Conservation (phyloP, 2,113 vertebrate genomes). For the Brienomyrus brachyistius region DNA sequence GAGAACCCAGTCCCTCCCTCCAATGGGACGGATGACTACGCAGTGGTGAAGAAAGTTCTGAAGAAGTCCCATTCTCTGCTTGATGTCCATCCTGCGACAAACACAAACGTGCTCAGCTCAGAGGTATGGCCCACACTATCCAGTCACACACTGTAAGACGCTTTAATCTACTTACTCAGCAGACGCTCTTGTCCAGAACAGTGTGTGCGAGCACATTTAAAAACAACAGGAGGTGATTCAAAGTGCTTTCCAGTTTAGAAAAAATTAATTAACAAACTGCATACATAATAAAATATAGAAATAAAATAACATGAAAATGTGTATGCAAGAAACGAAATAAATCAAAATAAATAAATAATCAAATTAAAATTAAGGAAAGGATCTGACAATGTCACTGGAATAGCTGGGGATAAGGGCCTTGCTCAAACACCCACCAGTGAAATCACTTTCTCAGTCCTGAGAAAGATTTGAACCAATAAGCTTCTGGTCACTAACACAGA, state of each 20-base stretch:
- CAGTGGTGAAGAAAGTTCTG: conserved; percentile 38
- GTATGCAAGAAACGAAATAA: too few species aligned
- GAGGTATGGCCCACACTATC: conserved; percentile 19
- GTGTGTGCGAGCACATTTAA: too few species aligned
- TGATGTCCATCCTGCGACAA: conserved; percentile 9
- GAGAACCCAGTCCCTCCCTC: neutral
- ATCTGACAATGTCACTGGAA: neutral
- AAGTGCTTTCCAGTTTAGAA: too few species aligned
- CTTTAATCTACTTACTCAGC: neutral
- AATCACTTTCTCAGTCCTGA: neutral
- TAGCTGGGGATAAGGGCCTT: neutral
- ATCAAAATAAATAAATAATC: too few species aligned
- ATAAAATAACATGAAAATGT: too few species aligned
- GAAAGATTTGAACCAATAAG: neutral
- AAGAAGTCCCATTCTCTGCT: conserved; percentile 31
- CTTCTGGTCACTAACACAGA: neutral
- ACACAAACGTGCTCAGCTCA: neutral
- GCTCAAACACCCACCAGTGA: neutral
- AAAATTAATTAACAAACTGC: too few species aligned
- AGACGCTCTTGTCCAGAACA: neutral
- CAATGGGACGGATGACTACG: conserved; percentile 32
- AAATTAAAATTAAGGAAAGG: neutral
- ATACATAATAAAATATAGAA: too few species aligned
- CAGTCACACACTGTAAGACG: neutral
- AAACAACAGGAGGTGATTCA: too few species aligned